phyloP scores from a whole-genome alignment of 2,797 vertebrate species.

The Mycteria americana region DNA sequence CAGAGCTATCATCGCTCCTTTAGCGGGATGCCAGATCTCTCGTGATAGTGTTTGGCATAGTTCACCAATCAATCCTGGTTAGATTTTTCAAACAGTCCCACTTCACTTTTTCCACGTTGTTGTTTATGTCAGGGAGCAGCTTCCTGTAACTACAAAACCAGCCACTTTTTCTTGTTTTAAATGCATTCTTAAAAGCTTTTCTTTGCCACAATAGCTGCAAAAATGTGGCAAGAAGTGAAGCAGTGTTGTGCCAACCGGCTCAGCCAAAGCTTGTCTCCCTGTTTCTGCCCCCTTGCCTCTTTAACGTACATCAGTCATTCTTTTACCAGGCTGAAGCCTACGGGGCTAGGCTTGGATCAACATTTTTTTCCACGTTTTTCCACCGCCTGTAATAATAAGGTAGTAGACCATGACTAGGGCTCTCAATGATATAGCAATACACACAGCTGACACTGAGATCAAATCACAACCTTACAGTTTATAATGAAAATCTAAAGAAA shows the following conservation, averaged over 20 bases:
- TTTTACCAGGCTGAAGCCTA: background rate
- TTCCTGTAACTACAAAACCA: background rate
- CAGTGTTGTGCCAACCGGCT: background rate
- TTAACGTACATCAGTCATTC: background rate
- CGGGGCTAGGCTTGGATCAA: accelerated
- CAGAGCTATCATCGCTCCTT: background rate
- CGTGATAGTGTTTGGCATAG: no score
- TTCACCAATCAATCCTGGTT: background rate
- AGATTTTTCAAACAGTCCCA: background rate
- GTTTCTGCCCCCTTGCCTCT: background rate
- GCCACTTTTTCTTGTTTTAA: background rate
- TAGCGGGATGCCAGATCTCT: background rate
- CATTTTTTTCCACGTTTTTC: background rate
- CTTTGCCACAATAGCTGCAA: background rate
- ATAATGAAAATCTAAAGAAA: background rate
- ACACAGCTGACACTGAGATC: background rate
- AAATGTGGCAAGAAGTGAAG: background rate
- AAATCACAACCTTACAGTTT: background rate
- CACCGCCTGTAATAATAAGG: background rate
- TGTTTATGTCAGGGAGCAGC: background rate
- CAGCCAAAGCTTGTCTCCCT: background rate
- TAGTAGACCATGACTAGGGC: background rate
- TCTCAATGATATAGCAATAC: accelerated
- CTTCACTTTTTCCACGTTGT: background rate
- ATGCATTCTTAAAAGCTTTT: background rate